phyloP scores from a whole-genome alignment of 2,113 vertebrate species.

The Chaenocephalus aceratus region DNA sequence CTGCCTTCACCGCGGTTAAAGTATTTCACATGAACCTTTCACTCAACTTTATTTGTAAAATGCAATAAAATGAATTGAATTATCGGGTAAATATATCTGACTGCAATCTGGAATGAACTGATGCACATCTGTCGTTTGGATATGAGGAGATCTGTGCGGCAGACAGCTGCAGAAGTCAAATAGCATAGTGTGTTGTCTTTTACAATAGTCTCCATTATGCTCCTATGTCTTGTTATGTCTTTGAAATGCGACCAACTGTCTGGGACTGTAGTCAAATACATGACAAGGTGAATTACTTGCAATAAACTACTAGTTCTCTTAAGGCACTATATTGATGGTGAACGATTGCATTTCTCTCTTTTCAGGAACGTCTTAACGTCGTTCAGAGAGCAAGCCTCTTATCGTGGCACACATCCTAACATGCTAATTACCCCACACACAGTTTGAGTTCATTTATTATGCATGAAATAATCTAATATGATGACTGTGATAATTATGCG shows the following conservation, averaged over 20 bases:
- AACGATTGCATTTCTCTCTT: constrained; percentile 38
- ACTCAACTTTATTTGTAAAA: not conserved
- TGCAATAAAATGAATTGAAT: not conserved
- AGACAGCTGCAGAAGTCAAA: constrained; percentile 56
- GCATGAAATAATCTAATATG: constrained; percentile 84
- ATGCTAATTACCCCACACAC: constrained; percentile 81
- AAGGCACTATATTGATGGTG: not conserved
- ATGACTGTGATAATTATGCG: constrained; percentile 83
- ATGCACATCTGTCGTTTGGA: constrained; percentile 58
- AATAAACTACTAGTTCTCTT: not conserved
- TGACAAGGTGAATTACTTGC: not conserved
- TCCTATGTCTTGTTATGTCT: constrained; percentile 25
- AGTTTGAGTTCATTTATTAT: constrained; percentile 84
- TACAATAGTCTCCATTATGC: constrained; percentile 46
- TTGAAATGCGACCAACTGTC: constrained; percentile 36
- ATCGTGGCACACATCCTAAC: constrained; percentile 73
- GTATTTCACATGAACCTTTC: not conserved
- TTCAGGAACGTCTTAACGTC: constrained; percentile 68
- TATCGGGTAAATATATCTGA: not conserved
- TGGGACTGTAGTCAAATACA: constrained; percentile 7
- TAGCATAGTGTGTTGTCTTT: constrained; percentile 12
- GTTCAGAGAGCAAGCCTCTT: constrained; percentile 58
- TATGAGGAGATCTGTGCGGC: constrained; percentile 29
- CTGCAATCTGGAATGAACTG: constrained; percentile 17
- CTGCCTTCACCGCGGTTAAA: not conserved